Evolutionary conservation across 2,888 invertebrate genomes (phyloP).

Genomic region (Epirrita christyi): DNA sequence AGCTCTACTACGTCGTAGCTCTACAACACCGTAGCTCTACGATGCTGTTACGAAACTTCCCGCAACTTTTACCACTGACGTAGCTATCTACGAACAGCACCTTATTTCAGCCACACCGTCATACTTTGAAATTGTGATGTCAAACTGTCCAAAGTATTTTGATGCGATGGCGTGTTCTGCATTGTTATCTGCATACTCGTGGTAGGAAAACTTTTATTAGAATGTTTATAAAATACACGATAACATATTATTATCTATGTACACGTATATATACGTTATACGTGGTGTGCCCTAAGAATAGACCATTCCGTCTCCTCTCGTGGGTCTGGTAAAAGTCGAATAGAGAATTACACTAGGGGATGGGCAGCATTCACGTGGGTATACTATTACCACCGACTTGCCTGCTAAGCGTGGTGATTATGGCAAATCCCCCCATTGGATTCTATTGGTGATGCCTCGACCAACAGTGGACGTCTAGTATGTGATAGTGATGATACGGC

Average conservation of each 20-base stretch:
- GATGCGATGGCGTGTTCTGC: conserved; percentile 1
- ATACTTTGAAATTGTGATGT: conserved; percentile 50
- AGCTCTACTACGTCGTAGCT: conserved; percentile 26
- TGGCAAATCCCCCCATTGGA: too few relatives aligned
- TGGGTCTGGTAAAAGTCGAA: too few relatives aligned
- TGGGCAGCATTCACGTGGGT: too few relatives aligned
- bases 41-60: conserved; percentile 45
- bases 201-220: neutral
- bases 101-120: conserved; percentile 44
- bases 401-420: too few relatives aligned
- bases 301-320: too few relatives aligned
- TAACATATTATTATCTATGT: too few relatives aligned
- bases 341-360: too few relatives aligned
- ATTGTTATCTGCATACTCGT: neutral
- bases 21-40: conserved; percentile 40
- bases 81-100: conserved; percentile 46
- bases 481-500: too few relatives aligned
- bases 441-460: too few relatives aligned
- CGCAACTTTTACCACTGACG: conserved; percentile 57
- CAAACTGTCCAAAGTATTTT: conserved; percentile 52
- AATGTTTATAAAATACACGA: neutral
- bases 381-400: too few relatives aligned
- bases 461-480: too few relatives aligned
- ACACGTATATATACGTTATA: too few relatives aligned
- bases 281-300: neutral